phyloP scores from a whole-genome alignment of 2,113 vertebrate species.

The Burhinus bistriatus region DNA sequence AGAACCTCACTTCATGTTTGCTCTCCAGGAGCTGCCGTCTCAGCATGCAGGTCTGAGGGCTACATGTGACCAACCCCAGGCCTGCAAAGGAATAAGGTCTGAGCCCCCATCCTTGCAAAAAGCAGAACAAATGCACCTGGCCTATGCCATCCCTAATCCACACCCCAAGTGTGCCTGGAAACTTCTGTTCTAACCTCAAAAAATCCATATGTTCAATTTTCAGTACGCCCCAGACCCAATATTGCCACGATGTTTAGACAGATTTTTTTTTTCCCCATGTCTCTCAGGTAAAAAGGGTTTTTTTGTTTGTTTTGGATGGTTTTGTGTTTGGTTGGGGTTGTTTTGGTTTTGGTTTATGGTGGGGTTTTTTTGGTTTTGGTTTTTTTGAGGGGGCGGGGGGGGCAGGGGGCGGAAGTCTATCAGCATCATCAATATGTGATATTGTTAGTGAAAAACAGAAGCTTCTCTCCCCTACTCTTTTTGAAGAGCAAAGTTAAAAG shows the following conservation, averaged over 20 bases:
- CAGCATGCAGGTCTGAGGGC: neutral
- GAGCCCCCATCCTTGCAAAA: neutral
- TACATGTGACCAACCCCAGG: accelerated
- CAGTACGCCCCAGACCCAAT: neutral
- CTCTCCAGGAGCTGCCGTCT: neutral
- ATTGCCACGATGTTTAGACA: neutral
- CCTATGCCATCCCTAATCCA: neutral
- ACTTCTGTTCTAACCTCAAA: neutral
- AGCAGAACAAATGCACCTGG: neutral
- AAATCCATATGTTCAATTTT: neutral
- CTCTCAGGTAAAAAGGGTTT: neutral
- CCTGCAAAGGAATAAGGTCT: accelerated
- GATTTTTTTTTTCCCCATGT: neutral
- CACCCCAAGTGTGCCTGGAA: neutral
- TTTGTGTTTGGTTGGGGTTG: too few species aligned
- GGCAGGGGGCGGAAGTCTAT: neutral
- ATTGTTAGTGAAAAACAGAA: neutral
- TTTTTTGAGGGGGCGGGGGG: too few species aligned
- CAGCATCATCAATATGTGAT: neutral
- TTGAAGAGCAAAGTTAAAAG: neutral
- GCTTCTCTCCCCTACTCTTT: neutral
- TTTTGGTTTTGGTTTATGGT: too few species aligned
- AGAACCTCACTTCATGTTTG: neutral
- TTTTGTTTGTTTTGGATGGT: too few species aligned
- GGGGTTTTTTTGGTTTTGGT: too few species aligned